Percentiles rank a stretch among this genome's conserved stretches.
These are phyloP conservation scores for Melinaea marsaeus DNA, from an alignment of 2,888 invertebrate species.

Conservation along the genomic window DNA sequence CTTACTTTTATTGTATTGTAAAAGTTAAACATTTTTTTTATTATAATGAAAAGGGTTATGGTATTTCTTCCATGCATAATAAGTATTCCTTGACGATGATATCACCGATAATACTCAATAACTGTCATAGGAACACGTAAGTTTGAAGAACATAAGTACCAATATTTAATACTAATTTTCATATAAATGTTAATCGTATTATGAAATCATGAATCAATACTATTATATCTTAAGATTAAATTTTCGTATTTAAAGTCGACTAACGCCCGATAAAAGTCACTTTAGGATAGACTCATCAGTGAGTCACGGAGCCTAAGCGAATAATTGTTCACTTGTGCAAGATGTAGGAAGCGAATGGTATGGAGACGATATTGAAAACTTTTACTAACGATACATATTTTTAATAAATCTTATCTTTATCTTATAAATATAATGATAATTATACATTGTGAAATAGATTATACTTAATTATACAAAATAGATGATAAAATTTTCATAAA, in stretches of 20 bases:
- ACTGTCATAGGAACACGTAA: constrained; percentile 1
- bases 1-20: constrained; percentile 48
- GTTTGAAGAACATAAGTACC: background rate
- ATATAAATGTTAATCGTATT: constrained; percentile 20
- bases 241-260: constrained; percentile 41
- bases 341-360: constrained; percentile 54
- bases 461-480: too few species aligned
- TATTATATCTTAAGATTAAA: constrained; percentile 17
- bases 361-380: constrained; percentile 45
- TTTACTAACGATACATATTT: constrained; percentile 15
- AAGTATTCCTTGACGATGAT: constrained; percentile 9
- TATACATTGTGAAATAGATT: too few species aligned
- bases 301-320: constrained; percentile 69
- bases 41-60: constrained; percentile 25
- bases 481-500: too few species aligned
- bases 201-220: constrained; percentile 22
- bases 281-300: constrained; percentile 76
- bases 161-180: background rate
- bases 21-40: constrained; percentile 31
- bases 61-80: constrained; percentile 15
- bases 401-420: background rate
- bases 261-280: constrained; percentile 66
- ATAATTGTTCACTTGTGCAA: constrained; percentile 70
- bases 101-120: constrained; percentile 16
- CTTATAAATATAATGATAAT: too few species aligned